Conservation (phyloP, 2,113 vertebrate species). For the Ctenodactylus gundi region DNA sequence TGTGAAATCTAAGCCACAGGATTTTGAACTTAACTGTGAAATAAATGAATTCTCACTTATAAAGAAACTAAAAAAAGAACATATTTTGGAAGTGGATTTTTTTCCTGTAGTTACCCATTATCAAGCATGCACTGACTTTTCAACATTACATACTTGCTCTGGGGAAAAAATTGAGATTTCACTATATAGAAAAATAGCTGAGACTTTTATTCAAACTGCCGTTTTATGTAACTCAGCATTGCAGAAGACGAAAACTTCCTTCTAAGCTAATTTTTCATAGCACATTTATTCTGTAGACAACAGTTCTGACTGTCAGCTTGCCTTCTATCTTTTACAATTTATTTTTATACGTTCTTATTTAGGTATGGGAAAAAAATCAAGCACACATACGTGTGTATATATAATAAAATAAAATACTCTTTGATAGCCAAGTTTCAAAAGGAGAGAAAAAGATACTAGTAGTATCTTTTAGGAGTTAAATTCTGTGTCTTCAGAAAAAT, state of each 20-base stretch:
- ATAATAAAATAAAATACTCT: background rate
- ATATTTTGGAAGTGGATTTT: slow-evolving; percentile 9
- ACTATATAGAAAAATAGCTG: background rate
- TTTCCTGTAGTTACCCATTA: slow-evolving; percentile 44
- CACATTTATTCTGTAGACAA: background rate
- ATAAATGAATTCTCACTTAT: slow-evolving; percentile 51
- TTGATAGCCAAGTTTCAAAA: background rate
- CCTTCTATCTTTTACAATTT: background rate
- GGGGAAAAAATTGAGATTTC: slow-evolving; percentile 19
- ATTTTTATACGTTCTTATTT: slow-evolving; percentile 5
- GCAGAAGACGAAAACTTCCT: background rate
- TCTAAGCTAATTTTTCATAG: slow-evolving; percentile 19
- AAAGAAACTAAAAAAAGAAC: slow-evolving; percentile 48
- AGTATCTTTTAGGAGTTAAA: background rate
- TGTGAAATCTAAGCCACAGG: slow-evolving; percentile 46
- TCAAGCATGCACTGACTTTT: background rate
- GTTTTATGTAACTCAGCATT: slow-evolving; percentile 21
- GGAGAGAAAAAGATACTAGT: background rate
- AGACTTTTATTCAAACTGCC: slow-evolving; percentile 15
- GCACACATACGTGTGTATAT: too few relatives aligned
- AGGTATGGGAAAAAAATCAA: background rate
- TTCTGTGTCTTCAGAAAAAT: background rate
- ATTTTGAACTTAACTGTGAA: slow-evolving; percentile 72
- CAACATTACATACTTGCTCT: background rate
- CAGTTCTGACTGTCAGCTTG: background rate